phyloP scores from a whole-genome alignment of 2,113 vertebrate genomes.

The Martes martes region DNA sequence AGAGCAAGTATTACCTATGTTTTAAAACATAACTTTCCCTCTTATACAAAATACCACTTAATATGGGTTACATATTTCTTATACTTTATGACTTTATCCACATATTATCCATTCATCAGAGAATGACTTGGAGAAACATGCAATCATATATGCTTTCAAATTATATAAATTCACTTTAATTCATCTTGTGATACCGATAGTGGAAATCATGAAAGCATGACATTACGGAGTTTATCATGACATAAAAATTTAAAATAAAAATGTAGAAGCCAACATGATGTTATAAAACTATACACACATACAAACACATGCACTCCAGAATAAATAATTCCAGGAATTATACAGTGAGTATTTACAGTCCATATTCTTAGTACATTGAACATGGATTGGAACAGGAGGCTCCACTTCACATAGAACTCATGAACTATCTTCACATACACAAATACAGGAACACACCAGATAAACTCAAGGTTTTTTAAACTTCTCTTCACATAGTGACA shows the following conservation, averaged over 20 bases:
- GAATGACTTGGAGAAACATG: not conserved
- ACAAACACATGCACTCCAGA: not conserved
- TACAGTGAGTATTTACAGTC: not conserved
- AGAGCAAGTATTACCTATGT: not conserved
- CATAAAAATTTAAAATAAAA: not conserved
- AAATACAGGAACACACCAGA: not conserved
- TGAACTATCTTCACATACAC: not conserved
- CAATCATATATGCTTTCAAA: not conserved
- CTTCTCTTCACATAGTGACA: not conserved
- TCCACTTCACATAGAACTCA: not conserved
- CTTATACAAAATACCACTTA: not conserved
- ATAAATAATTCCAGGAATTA: not conserved
- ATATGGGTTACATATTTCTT: not conserved
- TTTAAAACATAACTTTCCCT: not conserved
- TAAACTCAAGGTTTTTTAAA: not conserved
- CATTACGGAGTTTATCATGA: not conserved
- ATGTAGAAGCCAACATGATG: not conserved
- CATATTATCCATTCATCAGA: not conserved
- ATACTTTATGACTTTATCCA: not conserved
- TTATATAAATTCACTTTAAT: not conserved
- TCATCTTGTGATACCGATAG: not conserved
- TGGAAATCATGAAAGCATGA: not conserved
- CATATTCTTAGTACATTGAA: not conserved
- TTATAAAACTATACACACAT: not conserved
- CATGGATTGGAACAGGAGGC: not conserved